Evolutionary conservation across 2,888 invertebrate genomes (phyloP), one percentile per base, ranked within the genome.

Genomic region (Asteroscopus sphinx): DNA sequence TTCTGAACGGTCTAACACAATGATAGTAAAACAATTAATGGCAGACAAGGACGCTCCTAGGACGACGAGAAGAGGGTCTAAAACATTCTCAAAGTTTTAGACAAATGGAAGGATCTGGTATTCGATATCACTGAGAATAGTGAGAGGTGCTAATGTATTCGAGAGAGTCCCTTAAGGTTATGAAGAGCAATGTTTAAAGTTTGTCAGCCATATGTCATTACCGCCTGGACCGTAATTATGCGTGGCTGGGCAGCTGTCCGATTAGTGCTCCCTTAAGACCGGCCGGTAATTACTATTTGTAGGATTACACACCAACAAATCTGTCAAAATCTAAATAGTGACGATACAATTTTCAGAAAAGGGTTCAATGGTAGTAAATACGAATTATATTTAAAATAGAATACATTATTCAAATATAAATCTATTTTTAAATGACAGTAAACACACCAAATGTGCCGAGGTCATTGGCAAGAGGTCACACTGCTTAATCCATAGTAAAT

Each of bases 131-230:
- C 2, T 16, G 11, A 28, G 39, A 49, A 41, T 17, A 37, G 1
- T 16, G 11, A 28, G 39, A 49, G 45, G 45, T 46, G 45, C 17
- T 41, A 37, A 44, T 35, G 44, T 65, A 21, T 66, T 42, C 48
- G 41, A 28, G 46, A 52, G 17, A 45, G 39, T 40, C 28, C 11
- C 25, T 33, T n/a, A 33, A 52, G 15, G 47, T 47, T 59, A 56
- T 64, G 39, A 48, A 56, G 33, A 54, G 28, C 41, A 32, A 40
- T 49, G 45, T n/a, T 48, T 13, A 52, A 65, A 69, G 21, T 60
- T 64, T 52, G 36, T 44, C 26, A 47, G 21, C 40, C 45, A 33
- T 68, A 53, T 53, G 54, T 69, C 45, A 59, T 63, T 51, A 51
- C 21, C 16, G 32, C 7, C 15, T 55, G 13, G 36, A 15, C 35